Evolutionary conservation across 2,888 invertebrate genomes (phyloP).

Genomic region (Drosophila neonasuta): DNA sequence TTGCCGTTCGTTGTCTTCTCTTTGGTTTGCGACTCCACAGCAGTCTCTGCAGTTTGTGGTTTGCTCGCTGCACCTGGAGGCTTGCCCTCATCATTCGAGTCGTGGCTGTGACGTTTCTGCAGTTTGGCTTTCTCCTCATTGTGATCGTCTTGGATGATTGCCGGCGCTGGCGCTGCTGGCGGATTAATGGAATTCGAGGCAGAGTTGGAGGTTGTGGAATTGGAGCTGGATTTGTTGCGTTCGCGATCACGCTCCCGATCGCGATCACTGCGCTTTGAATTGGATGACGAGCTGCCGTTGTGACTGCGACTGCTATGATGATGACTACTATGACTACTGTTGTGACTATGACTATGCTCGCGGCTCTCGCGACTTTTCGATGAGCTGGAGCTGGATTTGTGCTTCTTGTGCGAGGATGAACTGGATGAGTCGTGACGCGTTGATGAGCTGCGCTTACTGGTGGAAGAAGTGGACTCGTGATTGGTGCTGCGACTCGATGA

Average conservation of each 20-base stretch:
- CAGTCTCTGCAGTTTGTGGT: constrained; percentile 17
- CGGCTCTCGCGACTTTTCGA: constrained; percentile 44
- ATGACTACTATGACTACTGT: constrained; percentile 41
- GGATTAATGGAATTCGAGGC: constrained; percentile 31
- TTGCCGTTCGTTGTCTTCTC: constrained; percentile 45
- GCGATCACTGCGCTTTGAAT: constrained; percentile 54
- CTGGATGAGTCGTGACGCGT: constrained; percentile 51
- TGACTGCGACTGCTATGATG: constrained; percentile 53
- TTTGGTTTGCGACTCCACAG: constrained; percentile 13
- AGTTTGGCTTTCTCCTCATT: constrained; percentile 56
- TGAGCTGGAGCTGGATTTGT: constrained; percentile 1
- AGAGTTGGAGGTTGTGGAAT: constrained; percentile 33
- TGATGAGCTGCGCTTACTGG: constrained; percentile 57
- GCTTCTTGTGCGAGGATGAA: constrained; percentile 53
- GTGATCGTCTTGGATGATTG: constrained; percentile 85
- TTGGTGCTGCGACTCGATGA: constrained; percentile 57
- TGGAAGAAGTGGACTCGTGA: constrained; percentile 48
- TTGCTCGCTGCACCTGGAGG: constrained; percentile 68
- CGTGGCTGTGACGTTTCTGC: constrained; percentile 88
- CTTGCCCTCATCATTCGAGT: constrained; percentile 88
- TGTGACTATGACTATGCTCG: constrained; percentile 48
- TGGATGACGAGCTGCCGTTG: constrained; percentile 53
- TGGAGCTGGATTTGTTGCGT: constrained; percentile 51
- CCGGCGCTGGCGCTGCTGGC: constrained; percentile 10
- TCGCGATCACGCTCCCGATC: constrained; percentile 50